Evolutionary conservation across 2,113 vertebrate genomes (phyloP), one percentile per base, ranked within the genome.

Genomic region (Sphyrna mokarran): DNA sequence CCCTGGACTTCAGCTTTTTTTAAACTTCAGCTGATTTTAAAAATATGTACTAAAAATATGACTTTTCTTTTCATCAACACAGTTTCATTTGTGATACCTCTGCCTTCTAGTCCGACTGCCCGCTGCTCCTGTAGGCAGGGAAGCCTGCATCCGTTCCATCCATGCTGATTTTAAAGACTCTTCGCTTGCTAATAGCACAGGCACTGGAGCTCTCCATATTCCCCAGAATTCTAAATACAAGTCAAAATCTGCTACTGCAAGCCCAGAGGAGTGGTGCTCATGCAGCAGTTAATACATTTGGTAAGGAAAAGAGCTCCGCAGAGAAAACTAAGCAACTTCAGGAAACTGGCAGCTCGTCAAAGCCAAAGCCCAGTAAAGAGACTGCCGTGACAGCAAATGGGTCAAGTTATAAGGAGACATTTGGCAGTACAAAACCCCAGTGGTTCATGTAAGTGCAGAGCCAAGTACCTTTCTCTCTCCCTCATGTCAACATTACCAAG

Each of bases 371-470:
- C 89, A 93, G 89, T 93, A 93, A 93, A 37, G 89, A 93, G 89
- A 66, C 89, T 72, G 20, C 69, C 69, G 54, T 72, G 69, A 72
- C 69, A 95, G 94, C 94, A 48, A 76, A 33, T 29, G 94, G 94
- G 94, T 95, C 94, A 70, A 54, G 69, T 95, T 95, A 70, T 70
- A 48, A 95, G 89, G 89, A 95, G 94, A 43, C 94, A 95, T 95
- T 93, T 95, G 94, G 94, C 68, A 95, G 37, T 48, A 95, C 68
- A 95, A 95, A 95, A 43, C 94, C 68, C 94, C 29, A 70, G 94
- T 95, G 94, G 43, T 70, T 95, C 68, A 72, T 94, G 9, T 95
- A 95, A 95, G 94, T 54, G 94, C 68, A 72, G 43, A 95, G 69
- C 68, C 69, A 70, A 95, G 43, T 43, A 95, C 69, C 69, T 95